Conservation (phyloP, 2,113 vertebrate genomes). For the Acanthochromis polyacanthus region DNA sequence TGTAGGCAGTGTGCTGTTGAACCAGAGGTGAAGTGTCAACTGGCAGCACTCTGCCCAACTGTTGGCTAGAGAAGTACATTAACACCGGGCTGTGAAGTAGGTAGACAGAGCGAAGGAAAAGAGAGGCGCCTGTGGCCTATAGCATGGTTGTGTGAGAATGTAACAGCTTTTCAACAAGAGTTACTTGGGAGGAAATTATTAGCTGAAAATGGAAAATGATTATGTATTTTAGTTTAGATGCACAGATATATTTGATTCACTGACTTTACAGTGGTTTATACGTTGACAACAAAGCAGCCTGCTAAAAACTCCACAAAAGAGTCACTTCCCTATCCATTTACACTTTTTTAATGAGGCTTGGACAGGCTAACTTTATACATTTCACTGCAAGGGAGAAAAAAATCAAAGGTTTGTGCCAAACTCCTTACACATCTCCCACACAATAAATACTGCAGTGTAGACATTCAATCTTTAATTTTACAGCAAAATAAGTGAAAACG, state of each 20-base stretch:
- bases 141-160: conserved; percentile 59
- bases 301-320: background rate
- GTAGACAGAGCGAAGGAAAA: conserved; percentile 58
- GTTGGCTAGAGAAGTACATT: conserved; percentile 78
- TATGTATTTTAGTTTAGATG: background rate
- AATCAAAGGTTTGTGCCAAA: background rate
- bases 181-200: conserved; percentile 60
- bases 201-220: conserved; percentile 6
- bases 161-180: conserved; percentile 53
- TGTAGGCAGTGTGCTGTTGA: conserved; percentile 71
- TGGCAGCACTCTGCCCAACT: conserved; percentile 71
- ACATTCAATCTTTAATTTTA: background rate
- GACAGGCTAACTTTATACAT: background rate
- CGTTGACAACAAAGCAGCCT: background rate
- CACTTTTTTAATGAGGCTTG: background rate
- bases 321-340: background rate
- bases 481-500: background rate
- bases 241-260: background rate
- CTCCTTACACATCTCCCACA: background rate
- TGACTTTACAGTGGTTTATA: background rate
- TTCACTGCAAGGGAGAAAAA: background rate
- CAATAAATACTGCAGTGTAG: background rate
- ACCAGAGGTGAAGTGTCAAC: conserved; percentile 77
- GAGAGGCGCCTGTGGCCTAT: conserved; percentile 73
- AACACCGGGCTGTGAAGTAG: conserved; percentile 73